phyloP scores from a whole-genome alignment of 2,113 vertebrate genomes.

The Myrmophylax atrothorax region DNA sequence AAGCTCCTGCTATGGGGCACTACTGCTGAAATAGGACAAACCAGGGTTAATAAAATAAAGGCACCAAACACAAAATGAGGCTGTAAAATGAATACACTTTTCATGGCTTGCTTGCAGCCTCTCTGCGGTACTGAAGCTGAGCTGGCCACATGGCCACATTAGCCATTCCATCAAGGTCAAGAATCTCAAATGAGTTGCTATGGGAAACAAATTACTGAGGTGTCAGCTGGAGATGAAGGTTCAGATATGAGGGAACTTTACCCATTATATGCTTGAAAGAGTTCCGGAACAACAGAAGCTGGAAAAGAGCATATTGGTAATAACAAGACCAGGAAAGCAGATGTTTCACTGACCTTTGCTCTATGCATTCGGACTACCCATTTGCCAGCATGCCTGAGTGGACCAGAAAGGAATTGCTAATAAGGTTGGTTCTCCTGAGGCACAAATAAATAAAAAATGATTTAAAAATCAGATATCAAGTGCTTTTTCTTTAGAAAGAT shows the following conservation, averaged over 20 bases:
- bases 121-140: neutral
- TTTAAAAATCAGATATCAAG: neutral
- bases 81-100: slow-evolving; percentile 9
- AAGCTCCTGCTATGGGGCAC: neutral
- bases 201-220: slow-evolving; percentile 70
- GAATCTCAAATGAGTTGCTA: slow-evolving; percentile 61
- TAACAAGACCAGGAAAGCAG: slow-evolving; percentile 54
- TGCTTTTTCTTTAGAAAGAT: neutral
- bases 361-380: neutral
- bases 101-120: neutral
- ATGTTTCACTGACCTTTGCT: slow-evolving; percentile 57
- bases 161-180: slow-evolving; percentile 63
- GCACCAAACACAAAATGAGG: neutral
- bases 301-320: slow-evolving; percentile 45
- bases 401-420: slow-evolving; percentile 23
- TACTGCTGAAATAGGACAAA: neutral
- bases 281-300: slow-evolving; percentile 48
- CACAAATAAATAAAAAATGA: neutral
- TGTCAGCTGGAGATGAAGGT: slow-evolving; percentile 64
- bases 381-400: slow-evolving; percentile 19
- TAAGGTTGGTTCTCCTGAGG: neutral
- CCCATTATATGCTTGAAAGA: slow-evolving; percentile 71
- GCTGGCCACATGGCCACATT: slow-evolving; percentile 27
- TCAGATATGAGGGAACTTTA: slow-evolving; percentile 62
- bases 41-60: neutral